Evolutionary conservation across 2,797 vertebrate species (phyloP).

Genomic region (Leptoclinus maculatus): DNA sequence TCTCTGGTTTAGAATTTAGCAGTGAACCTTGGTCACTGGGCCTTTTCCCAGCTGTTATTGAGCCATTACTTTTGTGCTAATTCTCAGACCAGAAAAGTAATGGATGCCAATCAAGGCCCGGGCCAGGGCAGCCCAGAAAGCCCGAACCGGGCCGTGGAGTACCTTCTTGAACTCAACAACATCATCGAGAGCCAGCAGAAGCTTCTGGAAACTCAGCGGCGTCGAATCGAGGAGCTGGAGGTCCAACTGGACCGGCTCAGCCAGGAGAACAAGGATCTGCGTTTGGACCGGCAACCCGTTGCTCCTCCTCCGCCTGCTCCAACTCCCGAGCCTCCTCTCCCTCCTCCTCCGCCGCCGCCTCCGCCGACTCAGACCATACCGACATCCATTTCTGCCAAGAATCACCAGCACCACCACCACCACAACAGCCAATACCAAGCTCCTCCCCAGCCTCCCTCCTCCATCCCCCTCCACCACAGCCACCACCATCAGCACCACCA

Average conservation of each 20-base stretch:
- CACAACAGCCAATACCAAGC: conserved; percentile 70
- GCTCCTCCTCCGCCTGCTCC: conserved; percentile 58
- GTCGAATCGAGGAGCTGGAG: conserved; percentile 92
- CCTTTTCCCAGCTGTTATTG: background rate
- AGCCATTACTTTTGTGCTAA: conserved; percentile 24
- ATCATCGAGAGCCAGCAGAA: conserved; percentile 96
- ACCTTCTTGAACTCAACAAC: conserved; percentile 95
- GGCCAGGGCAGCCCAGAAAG: conserved; percentile 84
- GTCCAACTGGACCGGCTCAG: conserved; percentile 91
- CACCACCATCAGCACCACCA: conserved; percentile 64
- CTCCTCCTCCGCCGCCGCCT: conserved; percentile 73
- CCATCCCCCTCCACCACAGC: conserved; percentile 65
- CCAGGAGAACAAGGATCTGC: conserved; percentile 92
- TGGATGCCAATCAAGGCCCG: conserved; percentile 77
- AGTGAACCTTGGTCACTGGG: background rate
- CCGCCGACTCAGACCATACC: conserved; percentile 58
- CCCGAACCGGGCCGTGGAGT: conserved; percentile 93
- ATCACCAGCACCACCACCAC: conserved; percentile 52
- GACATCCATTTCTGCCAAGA: conserved; percentile 53
- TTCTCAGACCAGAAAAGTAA: conserved; percentile 43
- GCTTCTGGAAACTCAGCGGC: conserved; percentile 91
- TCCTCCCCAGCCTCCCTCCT: conserved; percentile 56
- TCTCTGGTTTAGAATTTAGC: conserved; percentile 2
- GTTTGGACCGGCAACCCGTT: conserved; percentile 82
- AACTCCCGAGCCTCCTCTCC: conserved; percentile 70